These are phyloP conservation scores for Daboia siamensis DNA, from an alignment of 2,113 vertebrate species.

Conservation along the genomic window DNA sequence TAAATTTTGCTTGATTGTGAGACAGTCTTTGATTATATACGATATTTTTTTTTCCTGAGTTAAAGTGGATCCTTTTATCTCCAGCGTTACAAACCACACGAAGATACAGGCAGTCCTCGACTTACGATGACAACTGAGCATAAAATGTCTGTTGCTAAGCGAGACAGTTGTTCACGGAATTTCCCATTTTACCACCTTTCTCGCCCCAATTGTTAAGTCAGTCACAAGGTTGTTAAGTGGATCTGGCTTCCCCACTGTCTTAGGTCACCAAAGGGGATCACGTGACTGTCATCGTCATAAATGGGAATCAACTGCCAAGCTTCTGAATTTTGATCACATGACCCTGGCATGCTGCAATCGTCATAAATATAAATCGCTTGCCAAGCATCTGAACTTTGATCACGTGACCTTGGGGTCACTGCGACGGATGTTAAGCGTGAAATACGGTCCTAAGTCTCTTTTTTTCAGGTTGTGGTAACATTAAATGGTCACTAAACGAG, in stretches of 20 bases:
- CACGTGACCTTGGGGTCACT: background rate
- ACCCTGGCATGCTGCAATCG: background rate
- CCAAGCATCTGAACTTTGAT: background rate
- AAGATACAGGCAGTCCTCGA: background rate
- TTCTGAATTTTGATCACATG: background rate
- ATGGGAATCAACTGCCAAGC: background rate
- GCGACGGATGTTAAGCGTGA: background rate
- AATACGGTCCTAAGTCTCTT: background rate
- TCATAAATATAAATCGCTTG: background rate
- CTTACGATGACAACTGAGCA: background rate
- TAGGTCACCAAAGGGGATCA: background rate
- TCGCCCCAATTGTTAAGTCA: background rate
- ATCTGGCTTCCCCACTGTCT: background rate
- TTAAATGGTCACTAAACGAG: background rate
- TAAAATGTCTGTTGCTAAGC: background rate
- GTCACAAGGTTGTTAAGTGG: background rate
- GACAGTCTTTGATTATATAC: background rate
- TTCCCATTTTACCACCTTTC: too few species aligned
- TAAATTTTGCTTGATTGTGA: background rate
- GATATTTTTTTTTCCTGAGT: background rate
- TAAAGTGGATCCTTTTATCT: background rate
- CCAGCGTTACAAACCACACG: background rate
- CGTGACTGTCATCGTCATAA: background rate
- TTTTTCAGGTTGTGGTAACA: background rate
- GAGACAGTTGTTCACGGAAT: background rate